phyloP scores from a whole-genome alignment of 2,113 vertebrate genomes.

The Mormyrus iriodes region DNA sequence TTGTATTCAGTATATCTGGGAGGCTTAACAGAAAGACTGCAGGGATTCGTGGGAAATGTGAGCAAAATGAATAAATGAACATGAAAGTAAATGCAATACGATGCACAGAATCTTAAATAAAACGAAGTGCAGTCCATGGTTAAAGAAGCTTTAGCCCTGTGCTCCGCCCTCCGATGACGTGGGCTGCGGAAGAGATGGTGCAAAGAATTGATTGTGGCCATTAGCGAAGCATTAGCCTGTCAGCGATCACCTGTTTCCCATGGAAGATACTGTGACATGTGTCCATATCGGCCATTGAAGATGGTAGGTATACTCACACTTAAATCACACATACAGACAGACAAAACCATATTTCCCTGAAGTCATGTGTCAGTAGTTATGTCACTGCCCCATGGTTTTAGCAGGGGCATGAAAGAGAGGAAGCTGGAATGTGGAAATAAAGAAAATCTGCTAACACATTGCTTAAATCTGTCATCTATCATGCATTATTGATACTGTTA shows the following conservation, averaged over 20 bases:
- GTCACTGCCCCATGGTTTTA: background rate
- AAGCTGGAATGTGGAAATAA: background rate
- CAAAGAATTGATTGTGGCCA: background rate
- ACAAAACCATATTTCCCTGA: too few species aligned
- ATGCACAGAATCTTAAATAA: conserved; percentile 4
- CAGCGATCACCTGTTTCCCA: conserved; percentile 4
- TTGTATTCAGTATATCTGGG: background rate
- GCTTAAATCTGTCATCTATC: background rate
- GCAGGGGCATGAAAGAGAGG: background rate
- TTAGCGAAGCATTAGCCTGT: conserved; percentile 16
- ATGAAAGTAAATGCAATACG: background rate
- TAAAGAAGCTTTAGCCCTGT: background rate
- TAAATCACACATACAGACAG: background rate
- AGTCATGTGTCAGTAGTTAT: background rate
- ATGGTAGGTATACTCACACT: background rate
- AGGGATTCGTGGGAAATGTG: conserved; percentile 5
- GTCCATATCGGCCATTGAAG: background rate
- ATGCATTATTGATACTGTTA: background rate
- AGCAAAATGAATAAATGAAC: conserved; percentile 12
- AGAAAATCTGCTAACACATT: background rate
- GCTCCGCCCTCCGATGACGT: background rate
- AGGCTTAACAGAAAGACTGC: background rate
- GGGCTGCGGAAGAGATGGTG: background rate
- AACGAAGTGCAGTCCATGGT: background rate
- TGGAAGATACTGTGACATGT: background rate